A percentile compares a stretch with the other conserved stretches of the same genome.
These are phyloP conservation scores for Poeciliopsis retropinna DNA, from an alignment of 2,113 vertebrate species.

Conservation along the genomic window DNA sequence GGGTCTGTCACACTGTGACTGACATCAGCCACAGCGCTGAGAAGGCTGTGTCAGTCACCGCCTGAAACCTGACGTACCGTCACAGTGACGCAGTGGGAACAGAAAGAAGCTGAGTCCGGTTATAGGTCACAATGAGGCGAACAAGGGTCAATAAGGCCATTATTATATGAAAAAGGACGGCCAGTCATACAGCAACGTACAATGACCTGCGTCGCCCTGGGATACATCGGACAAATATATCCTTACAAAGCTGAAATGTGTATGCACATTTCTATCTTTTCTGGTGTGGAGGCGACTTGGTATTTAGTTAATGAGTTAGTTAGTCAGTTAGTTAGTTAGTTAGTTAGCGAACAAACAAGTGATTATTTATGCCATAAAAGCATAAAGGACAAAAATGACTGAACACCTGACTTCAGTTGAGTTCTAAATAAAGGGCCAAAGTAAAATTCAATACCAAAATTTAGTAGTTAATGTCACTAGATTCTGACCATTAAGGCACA, in stretches of 20 bases:
- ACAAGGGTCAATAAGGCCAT: conserved; percentile 38
- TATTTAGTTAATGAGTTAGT: no score
- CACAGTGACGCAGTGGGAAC: conserved; percentile 18
- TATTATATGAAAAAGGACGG: conserved; percentile 35
- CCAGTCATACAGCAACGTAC: conserved; percentile 14
- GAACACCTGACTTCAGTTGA: background rate
- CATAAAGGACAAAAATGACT: background rate
- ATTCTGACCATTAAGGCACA: background rate
- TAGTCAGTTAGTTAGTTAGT: no score
- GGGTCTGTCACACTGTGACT: conserved; percentile 46
- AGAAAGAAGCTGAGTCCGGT: conserved; percentile 28
- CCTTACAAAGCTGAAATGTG: no score
- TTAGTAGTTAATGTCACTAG: background rate
- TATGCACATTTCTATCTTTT: no score
- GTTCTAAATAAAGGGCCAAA: no score
- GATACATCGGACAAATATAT: background rate
- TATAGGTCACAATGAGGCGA: conserved; percentile 35
- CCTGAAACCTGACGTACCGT: conserved; percentile 58
- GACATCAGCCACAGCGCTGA: conserved; percentile 53
- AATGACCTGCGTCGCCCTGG: conserved; percentile 6
- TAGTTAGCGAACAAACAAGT: background rate
- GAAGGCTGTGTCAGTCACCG: conserved; percentile 67
- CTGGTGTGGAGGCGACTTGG: background rate
- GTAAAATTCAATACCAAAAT: no score
- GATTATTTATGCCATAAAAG: background rate